A percentile compares a stretch with the other conserved stretches of the same genome.
phyloP scores from a whole-genome alignment of 2,888 invertebrate species.

The Leptinotarsa peninsularis region DNA sequence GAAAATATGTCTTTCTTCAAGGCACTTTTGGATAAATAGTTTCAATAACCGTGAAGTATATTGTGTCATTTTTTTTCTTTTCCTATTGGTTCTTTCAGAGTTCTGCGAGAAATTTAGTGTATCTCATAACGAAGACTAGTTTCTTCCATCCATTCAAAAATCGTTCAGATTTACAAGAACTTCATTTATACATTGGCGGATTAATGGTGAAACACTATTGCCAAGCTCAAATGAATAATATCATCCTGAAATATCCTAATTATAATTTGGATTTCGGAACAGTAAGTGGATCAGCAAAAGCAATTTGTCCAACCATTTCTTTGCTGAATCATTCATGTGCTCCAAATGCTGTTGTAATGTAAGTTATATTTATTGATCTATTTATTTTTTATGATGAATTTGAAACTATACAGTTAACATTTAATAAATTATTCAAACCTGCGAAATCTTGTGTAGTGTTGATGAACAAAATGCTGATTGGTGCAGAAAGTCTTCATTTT shows the following conservation, averaged over 20 bases:
- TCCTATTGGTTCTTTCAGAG: constrained; percentile 42
- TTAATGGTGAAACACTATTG: constrained; percentile 51
- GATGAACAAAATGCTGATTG: too few relatives aligned
- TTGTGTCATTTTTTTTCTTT: not conserved
- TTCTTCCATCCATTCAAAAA: constrained; percentile 46
- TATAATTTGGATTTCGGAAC: constrained; percentile 40
- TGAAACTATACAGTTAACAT: too few relatives aligned
- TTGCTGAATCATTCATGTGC: constrained; percentile 51
- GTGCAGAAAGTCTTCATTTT: too few relatives aligned
- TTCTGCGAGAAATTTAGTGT: constrained; percentile 44
- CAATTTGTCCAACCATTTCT: constrained; percentile 51
- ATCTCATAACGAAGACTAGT: constrained; percentile 47
- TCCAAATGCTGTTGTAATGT: constrained; percentile 52
- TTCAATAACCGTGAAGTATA: too few relatives aligned
- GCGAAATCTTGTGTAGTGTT: too few relatives aligned
- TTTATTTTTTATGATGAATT: constrained; percentile 1
- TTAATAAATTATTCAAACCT: not conserved
- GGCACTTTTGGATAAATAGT: too few relatives aligned
- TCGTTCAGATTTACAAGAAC: constrained; percentile 32
- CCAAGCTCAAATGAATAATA: constrained; percentile 50
- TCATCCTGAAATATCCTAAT: constrained; percentile 46
- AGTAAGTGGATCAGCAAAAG: constrained; percentile 47
- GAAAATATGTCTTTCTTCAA: too few relatives aligned
- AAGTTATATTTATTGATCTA: constrained; percentile 38
- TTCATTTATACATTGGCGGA: constrained; percentile 51